Conservation (phyloP, 2,888 invertebrate genomes). For the Drosophila subquinaria region DNA sequence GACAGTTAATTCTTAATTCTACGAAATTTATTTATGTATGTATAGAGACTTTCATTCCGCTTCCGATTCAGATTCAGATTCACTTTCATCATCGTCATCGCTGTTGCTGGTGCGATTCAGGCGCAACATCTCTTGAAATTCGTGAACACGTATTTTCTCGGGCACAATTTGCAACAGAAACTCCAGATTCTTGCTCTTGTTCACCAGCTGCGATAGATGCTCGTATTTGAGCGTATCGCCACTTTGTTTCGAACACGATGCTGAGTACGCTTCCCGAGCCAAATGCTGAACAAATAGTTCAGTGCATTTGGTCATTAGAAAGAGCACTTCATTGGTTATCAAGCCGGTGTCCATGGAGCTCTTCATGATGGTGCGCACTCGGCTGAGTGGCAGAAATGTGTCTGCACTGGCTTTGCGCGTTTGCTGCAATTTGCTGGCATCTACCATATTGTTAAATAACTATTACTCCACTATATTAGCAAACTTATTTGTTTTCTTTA, state of each 20-base stretch:
- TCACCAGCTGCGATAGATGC: constrained; percentile 79
- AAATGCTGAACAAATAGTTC: constrained; percentile 84
- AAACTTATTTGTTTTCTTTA: background rate
- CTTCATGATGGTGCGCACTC: constrained; percentile 84
- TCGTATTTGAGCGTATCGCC: constrained; percentile 80
- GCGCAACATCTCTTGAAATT: constrained; percentile 81
- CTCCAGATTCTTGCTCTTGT: constrained; percentile 78
- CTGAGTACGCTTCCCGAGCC: constrained; percentile 74
- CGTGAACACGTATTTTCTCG: constrained; percentile 83
- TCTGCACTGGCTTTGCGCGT: constrained; percentile 57
- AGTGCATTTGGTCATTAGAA: constrained; percentile 81
- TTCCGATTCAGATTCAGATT: constrained; percentile 42
- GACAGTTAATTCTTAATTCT: background rate
- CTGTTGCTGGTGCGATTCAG: constrained; percentile 48
- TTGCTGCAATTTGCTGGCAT: constrained; percentile 6
- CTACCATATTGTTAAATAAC: constrained; percentile 24
- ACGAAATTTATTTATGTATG: background rate
- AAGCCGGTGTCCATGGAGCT: constrained; percentile 84
- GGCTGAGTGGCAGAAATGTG: constrained; percentile 77
- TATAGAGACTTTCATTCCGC: constrained; percentile 23
- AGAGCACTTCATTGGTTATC: constrained; percentile 81
- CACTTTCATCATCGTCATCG: constrained; percentile 52
- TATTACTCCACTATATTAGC: background rate
- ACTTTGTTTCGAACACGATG: constrained; percentile 43
- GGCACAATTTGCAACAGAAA: constrained; percentile 84